phyloP scores from a whole-genome alignment of 2,797 vertebrate species.

The Platyrinchus mystaceus region DNA sequence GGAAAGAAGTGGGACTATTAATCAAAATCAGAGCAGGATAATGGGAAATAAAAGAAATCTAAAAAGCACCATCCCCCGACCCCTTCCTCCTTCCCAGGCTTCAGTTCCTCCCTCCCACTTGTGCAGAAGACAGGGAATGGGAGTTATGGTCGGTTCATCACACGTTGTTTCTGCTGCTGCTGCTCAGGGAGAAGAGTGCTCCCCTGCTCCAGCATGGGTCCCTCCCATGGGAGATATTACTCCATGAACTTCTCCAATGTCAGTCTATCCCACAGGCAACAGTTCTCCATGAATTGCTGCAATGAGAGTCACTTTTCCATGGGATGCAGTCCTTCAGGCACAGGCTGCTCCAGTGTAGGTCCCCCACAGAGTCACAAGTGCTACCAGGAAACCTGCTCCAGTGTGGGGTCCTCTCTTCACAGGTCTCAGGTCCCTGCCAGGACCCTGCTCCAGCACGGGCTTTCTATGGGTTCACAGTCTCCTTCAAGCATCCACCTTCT shows the following conservation, averaged over 20 bases:
- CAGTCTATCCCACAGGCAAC: background rate
- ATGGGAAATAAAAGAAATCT: background rate
- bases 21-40: background rate
- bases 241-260: background rate
- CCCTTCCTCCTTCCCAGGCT: background rate
- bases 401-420: background rate
- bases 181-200: background rate
- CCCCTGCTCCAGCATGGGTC: too few species aligned
- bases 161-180: background rate
- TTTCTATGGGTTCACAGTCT: background rate
- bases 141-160: background rate
- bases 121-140: background rate
- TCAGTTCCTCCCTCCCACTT: background rate
- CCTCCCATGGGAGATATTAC: background rate
- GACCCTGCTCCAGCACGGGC: background rate
- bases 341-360: background rate
- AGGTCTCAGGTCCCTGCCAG: background rate
- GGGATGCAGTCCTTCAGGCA: background rate
- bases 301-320: background rate
- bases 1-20: background rate
- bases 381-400: background rate
- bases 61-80: background rate
- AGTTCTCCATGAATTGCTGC: background rate
- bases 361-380: accelerated
- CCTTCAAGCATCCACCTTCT: background rate